Percentiles rank a stretch among this genome's conserved stretches.
Conservation (phyloP, 2,797 vertebrate genomes). For the Apogon hyalosoma region DNA sequence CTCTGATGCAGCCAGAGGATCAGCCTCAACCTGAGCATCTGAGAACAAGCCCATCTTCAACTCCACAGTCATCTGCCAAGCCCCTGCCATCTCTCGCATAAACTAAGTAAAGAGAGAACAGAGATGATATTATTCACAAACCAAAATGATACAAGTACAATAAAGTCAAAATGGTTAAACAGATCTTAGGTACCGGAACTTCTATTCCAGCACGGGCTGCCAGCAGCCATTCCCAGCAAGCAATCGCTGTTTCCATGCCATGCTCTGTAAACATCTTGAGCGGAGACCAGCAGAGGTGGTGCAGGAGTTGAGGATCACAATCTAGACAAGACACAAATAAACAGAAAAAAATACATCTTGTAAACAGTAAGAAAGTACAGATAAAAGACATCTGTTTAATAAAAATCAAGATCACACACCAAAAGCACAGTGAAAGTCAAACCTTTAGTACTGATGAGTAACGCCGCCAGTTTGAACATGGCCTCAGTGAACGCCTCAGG, state of each 20-base stretch:
- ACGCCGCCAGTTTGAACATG: conserved; percentile 95
- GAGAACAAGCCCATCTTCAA: conserved; percentile 94
- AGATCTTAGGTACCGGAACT: conserved; percentile 87
- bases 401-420: rapidly evolving
- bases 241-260: conserved; percentile 94
- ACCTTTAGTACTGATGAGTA: conserved; percentile 95
- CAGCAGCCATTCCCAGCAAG: conserved; percentile 98
- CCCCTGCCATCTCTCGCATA: conserved; percentile 96
- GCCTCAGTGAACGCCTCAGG: conserved; percentile 91
- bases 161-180: neutral
- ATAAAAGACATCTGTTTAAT: neutral
- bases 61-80: conserved; percentile 98
- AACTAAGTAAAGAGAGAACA: conserved; percentile 80
- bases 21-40: conserved; percentile 91
- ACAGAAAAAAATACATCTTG: neutral
- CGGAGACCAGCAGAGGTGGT: conserved; percentile 95
- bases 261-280: conserved; percentile 95
- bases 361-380: conserved; percentile 1
- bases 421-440: neutral
- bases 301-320: conserved; percentile 93
- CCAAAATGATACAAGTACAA: neutral
- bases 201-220: conserved; percentile 92
- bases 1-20: conserved; percentile 94
- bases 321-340: conserved; percentile 74
- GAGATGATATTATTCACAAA: rapidly evolving